These are phyloP conservation scores for Calidris pygmaea DNA, from an alignment of 2,113 vertebrate species.

Conservation along the genomic window DNA sequence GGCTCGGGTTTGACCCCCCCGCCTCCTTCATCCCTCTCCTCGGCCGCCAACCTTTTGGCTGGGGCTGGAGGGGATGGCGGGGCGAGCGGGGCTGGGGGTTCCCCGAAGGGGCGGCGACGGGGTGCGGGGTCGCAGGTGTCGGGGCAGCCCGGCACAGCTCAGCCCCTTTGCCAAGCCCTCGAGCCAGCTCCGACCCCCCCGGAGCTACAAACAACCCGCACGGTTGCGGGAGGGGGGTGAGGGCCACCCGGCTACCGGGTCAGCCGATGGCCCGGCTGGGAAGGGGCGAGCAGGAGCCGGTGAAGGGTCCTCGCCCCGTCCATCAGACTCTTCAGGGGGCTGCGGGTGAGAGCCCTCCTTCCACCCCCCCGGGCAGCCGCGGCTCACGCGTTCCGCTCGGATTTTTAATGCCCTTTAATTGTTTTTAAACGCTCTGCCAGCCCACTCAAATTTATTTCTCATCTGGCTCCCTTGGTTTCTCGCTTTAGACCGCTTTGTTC, in stretches of 20 bases:
- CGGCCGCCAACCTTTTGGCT: background rate
- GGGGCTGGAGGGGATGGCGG: background rate
- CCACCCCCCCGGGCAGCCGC: slow-evolving; percentile 61
- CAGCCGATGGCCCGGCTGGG: background rate
- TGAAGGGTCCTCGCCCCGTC: background rate
- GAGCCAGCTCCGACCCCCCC: background rate
- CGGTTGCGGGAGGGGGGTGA: background rate
- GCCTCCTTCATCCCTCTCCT: accelerated
- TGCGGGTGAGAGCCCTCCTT: background rate
- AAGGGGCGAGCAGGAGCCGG: background rate
- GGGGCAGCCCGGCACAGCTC: background rate
- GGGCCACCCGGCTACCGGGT: background rate
- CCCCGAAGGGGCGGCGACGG: background rate
- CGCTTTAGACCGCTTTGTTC: slow-evolving; percentile 65
- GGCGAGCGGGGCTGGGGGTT: background rate
- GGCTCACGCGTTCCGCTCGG: slow-evolving; percentile 84
- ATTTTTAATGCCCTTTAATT: slow-evolving; percentile 90
- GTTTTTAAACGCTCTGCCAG: slow-evolving; percentile 90
- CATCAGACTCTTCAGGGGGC: background rate
- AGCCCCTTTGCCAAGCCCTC: background rate
- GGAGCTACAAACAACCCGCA: background rate
- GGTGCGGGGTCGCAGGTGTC: background rate
- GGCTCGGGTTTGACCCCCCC: background rate
- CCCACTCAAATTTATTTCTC: slow-evolving; percentile 89
- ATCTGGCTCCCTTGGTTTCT: slow-evolving; percentile 83